Conservation (phyloP, 2,113 vertebrate species). For the Oreotrochilus melanogaster region DNA sequence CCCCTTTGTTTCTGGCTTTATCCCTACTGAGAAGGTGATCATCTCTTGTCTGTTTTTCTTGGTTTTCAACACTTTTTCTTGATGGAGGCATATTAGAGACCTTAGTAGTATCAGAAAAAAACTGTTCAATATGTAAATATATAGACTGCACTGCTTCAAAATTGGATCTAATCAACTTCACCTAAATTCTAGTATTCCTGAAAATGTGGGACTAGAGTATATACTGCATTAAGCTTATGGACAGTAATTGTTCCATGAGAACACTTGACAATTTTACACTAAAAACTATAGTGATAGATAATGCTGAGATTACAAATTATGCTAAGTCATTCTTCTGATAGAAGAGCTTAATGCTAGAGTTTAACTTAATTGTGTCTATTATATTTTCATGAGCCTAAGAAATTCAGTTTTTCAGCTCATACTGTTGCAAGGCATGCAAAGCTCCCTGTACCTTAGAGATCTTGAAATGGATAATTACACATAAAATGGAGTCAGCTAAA, state of each 20-base stretch:
- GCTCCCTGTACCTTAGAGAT: not conserved
- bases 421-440: not conserved
- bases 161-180: not conserved
- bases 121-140: not conserved
- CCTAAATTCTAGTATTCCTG: not conserved
- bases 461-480: not conserved
- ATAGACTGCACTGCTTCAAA: not conserved
- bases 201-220: not conserved
- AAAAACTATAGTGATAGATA: not conserved
- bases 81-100: not conserved
- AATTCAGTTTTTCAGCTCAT: not conserved
- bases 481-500: conserved; percentile 4
- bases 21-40: not conserved
- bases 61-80: not conserved
- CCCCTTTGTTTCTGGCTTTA: not conserved
- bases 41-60: not conserved
- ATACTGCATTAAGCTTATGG: not conserved
- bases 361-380: not conserved
- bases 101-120: not conserved
- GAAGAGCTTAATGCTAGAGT: not conserved
- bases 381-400: not conserved
- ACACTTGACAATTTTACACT: not conserved
- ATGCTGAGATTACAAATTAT: not conserved
- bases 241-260: not conserved
- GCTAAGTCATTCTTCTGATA: not conserved